phyloP scores from a whole-genome alignment of 2,113 vertebrate genomes.

The Scomber scombrus region DNA sequence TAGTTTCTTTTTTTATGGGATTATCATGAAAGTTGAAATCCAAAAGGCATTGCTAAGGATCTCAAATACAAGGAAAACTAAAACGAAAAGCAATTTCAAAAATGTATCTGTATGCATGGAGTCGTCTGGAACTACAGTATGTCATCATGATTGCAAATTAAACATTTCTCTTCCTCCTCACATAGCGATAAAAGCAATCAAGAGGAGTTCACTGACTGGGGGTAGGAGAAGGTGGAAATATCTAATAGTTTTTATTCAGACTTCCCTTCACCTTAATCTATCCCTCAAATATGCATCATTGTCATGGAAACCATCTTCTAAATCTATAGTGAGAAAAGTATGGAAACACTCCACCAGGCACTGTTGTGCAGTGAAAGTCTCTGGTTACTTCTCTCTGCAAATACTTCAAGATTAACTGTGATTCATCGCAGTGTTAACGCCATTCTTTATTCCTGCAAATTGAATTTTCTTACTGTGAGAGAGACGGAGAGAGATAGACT shows the following conservation, averaged over 20 bases:
- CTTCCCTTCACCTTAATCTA: constrained; percentile 51
- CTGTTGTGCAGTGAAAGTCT: constrained; percentile 14
- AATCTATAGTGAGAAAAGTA: constrained; percentile 27
- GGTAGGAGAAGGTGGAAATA: neutral
- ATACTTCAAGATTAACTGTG: constrained; percentile 52
- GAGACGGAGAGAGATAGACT: constrained; percentile 11
- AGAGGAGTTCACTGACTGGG: constrained; percentile 27
- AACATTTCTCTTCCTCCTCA: constrained; percentile 54
- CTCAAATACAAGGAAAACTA: neutral
- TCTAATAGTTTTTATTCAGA: constrained; percentile 41
- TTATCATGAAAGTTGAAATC: neutral
- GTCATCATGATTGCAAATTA: constrained; percentile 55
- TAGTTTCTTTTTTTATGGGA: neutral
- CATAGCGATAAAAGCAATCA: constrained; percentile 51
- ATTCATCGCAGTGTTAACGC: constrained; percentile 49
- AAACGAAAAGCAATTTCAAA: constrained; percentile 38
- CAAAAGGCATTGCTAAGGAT: neutral
- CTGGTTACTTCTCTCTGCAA: constrained; percentile 46
- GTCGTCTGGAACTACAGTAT: constrained; percentile 1
- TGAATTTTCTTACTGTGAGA: constrained; percentile 49
- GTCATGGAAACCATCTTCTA: constrained; percentile 73
- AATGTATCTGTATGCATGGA: neutral
- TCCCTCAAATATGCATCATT: constrained; percentile 59
- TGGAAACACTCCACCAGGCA: constrained; percentile 33
- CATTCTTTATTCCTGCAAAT: constrained; percentile 55